A percentile compares a stretch with the other conserved stretches of the same genome.
Evolutionary conservation across 2,888 invertebrate genomes (phyloP).

Genomic region (Hypomecis atomaria): DNA sequence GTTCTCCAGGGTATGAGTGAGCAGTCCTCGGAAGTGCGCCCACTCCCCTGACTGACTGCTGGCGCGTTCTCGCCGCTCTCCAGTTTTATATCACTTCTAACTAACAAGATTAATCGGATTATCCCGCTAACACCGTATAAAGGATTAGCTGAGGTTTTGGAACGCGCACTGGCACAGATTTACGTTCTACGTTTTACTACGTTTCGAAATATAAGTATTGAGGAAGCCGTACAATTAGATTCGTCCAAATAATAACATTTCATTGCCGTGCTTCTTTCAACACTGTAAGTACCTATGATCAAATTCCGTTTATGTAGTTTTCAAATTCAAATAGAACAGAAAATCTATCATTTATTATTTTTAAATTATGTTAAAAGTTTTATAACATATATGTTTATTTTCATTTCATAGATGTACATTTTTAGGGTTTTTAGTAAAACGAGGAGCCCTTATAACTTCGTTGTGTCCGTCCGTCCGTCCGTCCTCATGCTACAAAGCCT

Average conservation of each 20-base stretch:
- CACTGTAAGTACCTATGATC: neutral
- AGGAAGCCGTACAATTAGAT: conserved; percentile 45
- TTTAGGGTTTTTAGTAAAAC: no score
- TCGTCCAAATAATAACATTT: conserved; percentile 11
- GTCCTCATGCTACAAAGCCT: no score
- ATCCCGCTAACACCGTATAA: conserved; percentile 72
- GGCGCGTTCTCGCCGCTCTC: conserved; percentile 30
- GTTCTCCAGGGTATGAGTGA: conserved; percentile 52
- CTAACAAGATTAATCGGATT: conserved; percentile 76
- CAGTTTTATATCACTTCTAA: conserved; percentile 68
- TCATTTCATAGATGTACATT: neutral
- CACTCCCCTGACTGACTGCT: conserved; percentile 82
- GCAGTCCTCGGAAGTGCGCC: conserved; percentile 80
- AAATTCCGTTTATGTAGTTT: neutral
- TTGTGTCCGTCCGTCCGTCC: no score
- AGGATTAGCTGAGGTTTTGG: conserved; percentile 74
- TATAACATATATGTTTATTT: no score
- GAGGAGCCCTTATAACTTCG: no score
- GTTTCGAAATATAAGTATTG: conserved; percentile 31
- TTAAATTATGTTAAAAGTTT: no score
- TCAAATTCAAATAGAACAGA: no score
- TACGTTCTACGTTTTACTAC: conserved; percentile 50
- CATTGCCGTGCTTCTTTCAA: neutral
- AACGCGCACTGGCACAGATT: conserved; percentile 67
- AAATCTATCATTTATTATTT: no score